Evolutionary conservation across 2,797 vertebrate genomes (phyloP).

Genomic region (Diglossa cyanea): DNA sequence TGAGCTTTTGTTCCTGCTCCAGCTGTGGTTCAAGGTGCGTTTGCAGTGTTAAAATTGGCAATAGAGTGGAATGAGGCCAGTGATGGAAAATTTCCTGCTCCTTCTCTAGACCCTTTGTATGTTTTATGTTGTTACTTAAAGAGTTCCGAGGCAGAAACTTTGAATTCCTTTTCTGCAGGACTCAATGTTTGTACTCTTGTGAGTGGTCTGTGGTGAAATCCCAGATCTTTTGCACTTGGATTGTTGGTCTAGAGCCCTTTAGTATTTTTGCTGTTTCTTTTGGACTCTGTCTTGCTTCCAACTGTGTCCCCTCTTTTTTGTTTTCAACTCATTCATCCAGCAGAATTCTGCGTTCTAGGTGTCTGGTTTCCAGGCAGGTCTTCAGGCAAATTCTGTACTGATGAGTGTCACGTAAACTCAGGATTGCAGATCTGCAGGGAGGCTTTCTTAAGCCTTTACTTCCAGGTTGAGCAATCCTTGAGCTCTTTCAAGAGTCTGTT

Average conservation of each 20-base stretch:
- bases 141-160: not conserved
- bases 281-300: not conserved
- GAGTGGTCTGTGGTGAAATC: not conserved
- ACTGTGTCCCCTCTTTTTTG: not conserved
- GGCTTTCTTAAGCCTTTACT: slow-evolving; percentile 43
- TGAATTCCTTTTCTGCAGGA: not conserved
- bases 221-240: not conserved
- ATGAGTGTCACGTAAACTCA: not conserved
- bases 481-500: slow-evolving; percentile 41
- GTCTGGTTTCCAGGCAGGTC: slow-evolving; percentile 17
- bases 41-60: rapidly evolving
- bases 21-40: not conserved
- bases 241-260: not conserved
- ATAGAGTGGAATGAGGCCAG: not conserved
- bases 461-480: slow-evolving; percentile 49
- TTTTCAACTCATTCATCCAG: not conserved
- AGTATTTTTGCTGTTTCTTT: not conserved
- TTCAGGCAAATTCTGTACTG: slow-evolving; percentile 21
- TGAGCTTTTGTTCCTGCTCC: not conserved
- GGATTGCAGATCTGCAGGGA: not conserved
- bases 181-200: not conserved
- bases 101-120: not conserved
- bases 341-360: not conserved
- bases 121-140: not conserved
- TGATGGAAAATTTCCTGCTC: not conserved